Base-by-base conservation (phyloP, 2,888 invertebrate species). In the Herminia tarsipennalis region DNA sequence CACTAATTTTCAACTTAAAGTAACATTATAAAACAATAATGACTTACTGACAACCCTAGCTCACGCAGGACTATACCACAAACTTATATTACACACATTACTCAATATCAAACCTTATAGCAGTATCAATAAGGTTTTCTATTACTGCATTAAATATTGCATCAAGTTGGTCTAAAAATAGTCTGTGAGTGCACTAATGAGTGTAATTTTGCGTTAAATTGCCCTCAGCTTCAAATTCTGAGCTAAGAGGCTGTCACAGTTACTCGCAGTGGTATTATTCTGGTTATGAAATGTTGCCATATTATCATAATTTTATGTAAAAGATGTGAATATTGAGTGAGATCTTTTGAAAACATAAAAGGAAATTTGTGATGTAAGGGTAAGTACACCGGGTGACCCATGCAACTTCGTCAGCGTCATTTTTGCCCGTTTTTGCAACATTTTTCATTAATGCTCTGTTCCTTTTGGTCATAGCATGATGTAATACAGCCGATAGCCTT, bases 171-270 rank as follows among this genome's bases (percentile, higher is more conserved):
- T 51, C 69, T 78, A 73, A 73, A 78, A 72, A 76, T 79, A 78
- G 59, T 58, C 24, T 41, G 52, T 42, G 46, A 67, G 62, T 59
- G 70, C 59, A 55, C 51, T 70, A 74, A 78, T 77, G 70, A 71
- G 61, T 40, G 64, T 56, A 73, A 70, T 73, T 75, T 73, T 62
- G 67, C 59, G 63, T 60, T 65, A 68, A 70, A 68, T 67, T 30
- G 48, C 41, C 39, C 25, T 35, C 51, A 49, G 56, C 39, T 25
- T 35, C 51, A 49, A 56, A 56, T 43, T 35, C 48, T 12, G 54
- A 59, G 53, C 47, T 60, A 61, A 54, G 65, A 63, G 33, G 28
- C 21, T 45, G 47, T 40, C 46, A 29, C 41, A 25, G 41, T 48
- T 46, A 42, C 25, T 9, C 21, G 50, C 49, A 46, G 48, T 43